A percentile compares a stretch with the other conserved stretches of the same genome.
phyloP scores from a whole-genome alignment of 2,888 invertebrate species.

The Idaea biselata region DNA sequence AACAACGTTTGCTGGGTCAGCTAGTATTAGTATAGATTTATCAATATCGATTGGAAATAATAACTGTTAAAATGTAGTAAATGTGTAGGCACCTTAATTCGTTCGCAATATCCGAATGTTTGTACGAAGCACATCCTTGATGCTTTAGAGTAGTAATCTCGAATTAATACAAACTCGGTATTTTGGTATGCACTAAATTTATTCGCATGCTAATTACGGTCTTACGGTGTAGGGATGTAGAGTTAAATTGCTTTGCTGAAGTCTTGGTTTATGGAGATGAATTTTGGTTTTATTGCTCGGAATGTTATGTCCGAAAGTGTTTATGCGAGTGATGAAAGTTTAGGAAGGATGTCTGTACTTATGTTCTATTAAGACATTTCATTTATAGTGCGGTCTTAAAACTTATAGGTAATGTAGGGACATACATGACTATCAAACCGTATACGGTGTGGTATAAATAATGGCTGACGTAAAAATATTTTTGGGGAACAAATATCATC shows the following conservation, averaged over 20 bases:
- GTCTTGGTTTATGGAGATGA: neutral
- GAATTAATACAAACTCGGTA: constrained; percentile 2
- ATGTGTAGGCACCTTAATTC: neutral
- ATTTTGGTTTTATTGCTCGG: constrained; percentile 10
- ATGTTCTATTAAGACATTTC: neutral
- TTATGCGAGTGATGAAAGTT: neutral
- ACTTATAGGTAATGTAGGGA: neutral
- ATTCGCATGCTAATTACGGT: constrained; percentile 2
- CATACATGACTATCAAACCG: neutral
- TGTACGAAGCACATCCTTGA: constrained; percentile 3
- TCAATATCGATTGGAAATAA: no score
- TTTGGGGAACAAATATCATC: no score
- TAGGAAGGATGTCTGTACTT: neutral
- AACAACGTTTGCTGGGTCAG: no score
- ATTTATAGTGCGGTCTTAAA: neutral
- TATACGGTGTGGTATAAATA: neutral
- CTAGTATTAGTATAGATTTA: no score
- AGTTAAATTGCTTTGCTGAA: neutral
- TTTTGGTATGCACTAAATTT: constrained; percentile 1
- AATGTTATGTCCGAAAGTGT: constrained; percentile 2
- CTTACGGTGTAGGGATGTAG: neutral
- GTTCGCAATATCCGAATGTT: neutral
- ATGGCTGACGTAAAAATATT: no score
- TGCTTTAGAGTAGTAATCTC: constrained; percentile 1
- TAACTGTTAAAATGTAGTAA: no score